Evolutionary conservation across 2,113 vertebrate species (phyloP), one percentile per base, ranked within the genome.

Genomic region (Chascanopsetta lugubris): DNA sequence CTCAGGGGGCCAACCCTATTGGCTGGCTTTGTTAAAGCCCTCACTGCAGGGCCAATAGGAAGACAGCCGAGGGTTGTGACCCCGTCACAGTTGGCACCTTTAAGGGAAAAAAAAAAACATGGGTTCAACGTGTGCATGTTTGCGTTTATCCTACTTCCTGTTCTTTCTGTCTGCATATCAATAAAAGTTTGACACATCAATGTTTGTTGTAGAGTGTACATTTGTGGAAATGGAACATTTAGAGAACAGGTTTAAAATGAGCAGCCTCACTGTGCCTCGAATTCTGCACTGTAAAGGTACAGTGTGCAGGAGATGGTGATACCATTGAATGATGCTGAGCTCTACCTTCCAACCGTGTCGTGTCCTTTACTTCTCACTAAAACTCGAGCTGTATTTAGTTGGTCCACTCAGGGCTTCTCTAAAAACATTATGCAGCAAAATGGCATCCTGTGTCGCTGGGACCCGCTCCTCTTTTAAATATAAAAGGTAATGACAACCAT

Each of bases 21-120:
- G 89, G 89, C 90, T 93, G 87, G 53, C 91, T 92, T 92, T 85
- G 87, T 85, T 78, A 62, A 48, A 54, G 43, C 75, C 76, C 73
- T 67, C 58, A 30, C 24, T 55, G 61, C n/a, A 27, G 72, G 72
- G 72, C 67, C 70, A 82, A 68, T 83, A 54, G 70, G 72, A 92
- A 91, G 90, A 83, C 83, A 92, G 89, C 90, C 85, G 46, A 86
- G 84, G 90, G 87, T 89, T 42, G 85, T 87, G 90, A 92, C 90
- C 91, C 89, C 87, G 79, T 56, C 76, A 58, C 46, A 68, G 18
- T 60, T 25, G 46, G 63, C 87, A 45, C 60, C 81, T 67, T 50
- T 9, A 51, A 55, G 65, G 61, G 45, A 42, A 18, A 22, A 47
- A 5, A 36, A 43, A 46, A 46, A 6, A 40, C 27, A 12, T 38